Percentiles rank a stretch among this genome's conserved stretches.
These are phyloP conservation scores for Cromileptes altivelis DNA, from an alignment of 2,113 vertebrate species.

Conservation along the genomic window DNA sequence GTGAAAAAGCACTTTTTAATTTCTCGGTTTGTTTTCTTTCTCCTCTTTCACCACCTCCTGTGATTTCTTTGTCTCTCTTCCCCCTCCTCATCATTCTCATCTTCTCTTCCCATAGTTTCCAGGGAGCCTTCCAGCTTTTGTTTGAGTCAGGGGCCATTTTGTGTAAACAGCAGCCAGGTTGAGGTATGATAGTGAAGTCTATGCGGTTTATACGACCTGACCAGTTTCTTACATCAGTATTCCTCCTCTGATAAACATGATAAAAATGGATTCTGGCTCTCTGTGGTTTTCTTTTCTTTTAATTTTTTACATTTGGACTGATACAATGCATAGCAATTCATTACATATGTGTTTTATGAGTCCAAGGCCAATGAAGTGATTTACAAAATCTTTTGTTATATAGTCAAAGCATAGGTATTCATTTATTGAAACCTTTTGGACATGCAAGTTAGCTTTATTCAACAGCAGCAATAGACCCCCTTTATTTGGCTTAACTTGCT, in stretches of 20 bases:
- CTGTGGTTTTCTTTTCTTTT: not conserved
- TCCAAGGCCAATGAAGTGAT: not conserved
- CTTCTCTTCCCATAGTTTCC: slow-evolving; percentile 55
- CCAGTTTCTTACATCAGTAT: slow-evolving; percentile 40
- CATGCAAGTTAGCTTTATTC: not conserved
- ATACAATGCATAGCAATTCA: not conserved
- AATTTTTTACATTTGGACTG: slow-evolving; percentile 3
- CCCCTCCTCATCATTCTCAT: slow-evolving; percentile 39
- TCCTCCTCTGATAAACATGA: slow-evolving; percentile 45
- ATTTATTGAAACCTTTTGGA: slow-evolving; percentile 45
- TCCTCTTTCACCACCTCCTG: slow-evolving; percentile 32
- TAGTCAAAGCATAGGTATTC: slow-evolving; percentile 2
- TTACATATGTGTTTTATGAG: slow-evolving; percentile 36
- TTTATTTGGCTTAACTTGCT: slow-evolving; percentile 19
- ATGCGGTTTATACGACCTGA: slow-evolving; percentile 40
- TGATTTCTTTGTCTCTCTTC: slow-evolving; percentile 31
- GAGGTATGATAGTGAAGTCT: slow-evolving; percentile 57
- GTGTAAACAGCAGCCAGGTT: slow-evolving; percentile 67
- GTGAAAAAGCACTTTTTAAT: slow-evolving; percentile 33
- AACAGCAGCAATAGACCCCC: slow-evolving; percentile 4
- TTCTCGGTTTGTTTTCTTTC: slow-evolving; percentile 21
- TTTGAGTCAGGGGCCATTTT: slow-evolving; percentile 49
- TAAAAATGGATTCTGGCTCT: slow-evolving; percentile 27
- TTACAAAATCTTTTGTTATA: slow-evolving; percentile 25
- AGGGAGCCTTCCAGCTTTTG: slow-evolving; percentile 55